These are phyloP conservation scores for Lasius platythorax DNA, from an alignment of 2,888 invertebrate genomes.

Conservation along the genomic window DNA sequence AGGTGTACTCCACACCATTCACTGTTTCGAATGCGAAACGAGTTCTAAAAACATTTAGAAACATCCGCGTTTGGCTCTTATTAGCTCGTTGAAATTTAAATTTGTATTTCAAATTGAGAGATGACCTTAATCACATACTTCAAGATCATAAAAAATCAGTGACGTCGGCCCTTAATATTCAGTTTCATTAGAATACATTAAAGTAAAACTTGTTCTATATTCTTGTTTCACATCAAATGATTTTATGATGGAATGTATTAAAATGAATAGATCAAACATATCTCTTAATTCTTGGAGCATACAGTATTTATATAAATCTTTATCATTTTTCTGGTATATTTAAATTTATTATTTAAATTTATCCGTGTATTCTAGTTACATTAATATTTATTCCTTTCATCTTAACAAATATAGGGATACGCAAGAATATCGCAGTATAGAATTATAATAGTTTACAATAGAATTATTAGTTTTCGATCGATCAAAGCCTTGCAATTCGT, in stretches of 20 bases:
- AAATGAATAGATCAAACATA: neutral
- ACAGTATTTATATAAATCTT: neutral
- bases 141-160: too few species aligned
- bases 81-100: too few species aligned
- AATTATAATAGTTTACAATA: constrained; percentile 39
- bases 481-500: constrained; percentile 18
- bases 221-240: neutral
- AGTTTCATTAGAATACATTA: neutral
- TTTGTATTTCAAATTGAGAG: too few species aligned
- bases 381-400: neutral
- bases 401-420: neutral
- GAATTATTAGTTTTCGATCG: constrained; percentile 4
- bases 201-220: neutral
- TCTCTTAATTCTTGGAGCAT: neutral
- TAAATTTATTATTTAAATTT: constrained; percentile 1
- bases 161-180: neutral
- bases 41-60: too few species aligned
- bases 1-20: too few species aligned
- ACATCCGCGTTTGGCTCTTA: too few species aligned
- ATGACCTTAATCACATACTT: too few species aligned
- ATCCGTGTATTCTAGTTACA: constrained; percentile 5
- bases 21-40: too few species aligned
- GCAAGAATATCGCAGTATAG: neutral
- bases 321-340: constrained; percentile 6
- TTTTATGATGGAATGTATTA: neutral